Conservation (phyloP, 2,888 invertebrate species). For the Drosophila anomelani region DNA sequence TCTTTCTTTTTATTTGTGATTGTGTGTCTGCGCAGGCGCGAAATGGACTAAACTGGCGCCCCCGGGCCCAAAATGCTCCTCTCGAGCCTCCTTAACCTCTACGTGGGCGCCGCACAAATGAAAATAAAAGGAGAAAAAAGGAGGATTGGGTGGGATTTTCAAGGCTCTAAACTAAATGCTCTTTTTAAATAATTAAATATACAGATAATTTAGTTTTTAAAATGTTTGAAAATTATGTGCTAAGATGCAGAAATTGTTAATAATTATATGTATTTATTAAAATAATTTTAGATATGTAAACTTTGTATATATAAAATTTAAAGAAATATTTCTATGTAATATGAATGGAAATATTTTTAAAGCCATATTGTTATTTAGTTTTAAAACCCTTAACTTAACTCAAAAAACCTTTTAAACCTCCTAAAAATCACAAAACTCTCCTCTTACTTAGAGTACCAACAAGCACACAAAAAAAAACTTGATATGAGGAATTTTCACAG, state of each 20-base stretch:
- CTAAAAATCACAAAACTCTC: too few species aligned
- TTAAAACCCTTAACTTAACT: too few species aligned
- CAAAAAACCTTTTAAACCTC: too few species aligned
- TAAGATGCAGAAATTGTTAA: too few species aligned
- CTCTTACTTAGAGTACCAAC: neutral
- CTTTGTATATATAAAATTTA: too few species aligned
- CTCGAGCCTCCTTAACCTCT: slow-evolving; percentile 55
- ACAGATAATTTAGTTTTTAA: too few species aligned
- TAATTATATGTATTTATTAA: too few species aligned
- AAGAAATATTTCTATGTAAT: too few species aligned
- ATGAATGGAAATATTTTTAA: too few species aligned
- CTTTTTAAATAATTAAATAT: neutral
- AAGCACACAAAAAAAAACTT: slow-evolving; percentile 48
- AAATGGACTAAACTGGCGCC: slow-evolving; percentile 76
- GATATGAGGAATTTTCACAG: slow-evolving; percentile 69
- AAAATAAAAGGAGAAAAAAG: slow-evolving; percentile 6
- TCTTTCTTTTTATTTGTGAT: slow-evolving; percentile 6
- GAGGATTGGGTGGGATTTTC: rapidly evolving
- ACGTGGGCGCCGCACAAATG: slow-evolving; percentile 71
- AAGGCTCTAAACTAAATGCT: neutral
- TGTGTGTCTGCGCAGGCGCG: slow-evolving; percentile 70
- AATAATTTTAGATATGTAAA: too few species aligned
- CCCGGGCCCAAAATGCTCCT: slow-evolving; percentile 68
- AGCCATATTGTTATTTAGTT: too few species aligned
- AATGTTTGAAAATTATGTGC: too few species aligned